These are phyloP conservation scores for Clarias laeviceps DNA, from an alignment of 2,797 vertebrate genomes.

Conservation along the genomic window DNA sequence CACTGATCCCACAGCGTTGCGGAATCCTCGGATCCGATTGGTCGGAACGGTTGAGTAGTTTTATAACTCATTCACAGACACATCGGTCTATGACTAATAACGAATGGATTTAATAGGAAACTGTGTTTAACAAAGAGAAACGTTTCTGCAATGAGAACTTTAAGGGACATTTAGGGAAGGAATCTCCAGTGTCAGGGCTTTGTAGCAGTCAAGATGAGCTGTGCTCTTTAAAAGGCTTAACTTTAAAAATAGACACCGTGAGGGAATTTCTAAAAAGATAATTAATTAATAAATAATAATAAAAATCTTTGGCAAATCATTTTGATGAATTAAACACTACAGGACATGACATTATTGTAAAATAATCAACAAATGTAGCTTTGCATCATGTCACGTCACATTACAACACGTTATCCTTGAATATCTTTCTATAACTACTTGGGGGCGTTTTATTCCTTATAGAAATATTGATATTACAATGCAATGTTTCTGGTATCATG, in stretches of 20 bases:
- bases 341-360: neutral
- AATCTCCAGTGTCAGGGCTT: neutral
- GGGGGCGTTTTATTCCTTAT: neutral
- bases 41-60: neutral
- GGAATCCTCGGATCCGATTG: neutral
- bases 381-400: neutral
- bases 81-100: neutral
- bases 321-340: neutral
- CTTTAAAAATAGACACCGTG: neutral
- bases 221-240: neutral
- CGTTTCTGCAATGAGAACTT: neutral
- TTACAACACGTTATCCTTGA: neutral
- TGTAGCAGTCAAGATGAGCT: neutral
- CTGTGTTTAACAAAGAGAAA: neutral
- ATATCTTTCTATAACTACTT: neutral
- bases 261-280: neutral
- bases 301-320: neutral
- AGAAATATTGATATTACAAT: neutral
- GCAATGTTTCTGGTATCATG: neutral
- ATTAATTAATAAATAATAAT: neutral
- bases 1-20: neutral
- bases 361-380: neutral
- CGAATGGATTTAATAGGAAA: neutral
- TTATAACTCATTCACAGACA: constrained; percentile 3
- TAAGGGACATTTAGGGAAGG: neutral